phyloP scores from a whole-genome alignment of 2,888 invertebrate genomes.

The Diplazon laetatorius region DNA sequence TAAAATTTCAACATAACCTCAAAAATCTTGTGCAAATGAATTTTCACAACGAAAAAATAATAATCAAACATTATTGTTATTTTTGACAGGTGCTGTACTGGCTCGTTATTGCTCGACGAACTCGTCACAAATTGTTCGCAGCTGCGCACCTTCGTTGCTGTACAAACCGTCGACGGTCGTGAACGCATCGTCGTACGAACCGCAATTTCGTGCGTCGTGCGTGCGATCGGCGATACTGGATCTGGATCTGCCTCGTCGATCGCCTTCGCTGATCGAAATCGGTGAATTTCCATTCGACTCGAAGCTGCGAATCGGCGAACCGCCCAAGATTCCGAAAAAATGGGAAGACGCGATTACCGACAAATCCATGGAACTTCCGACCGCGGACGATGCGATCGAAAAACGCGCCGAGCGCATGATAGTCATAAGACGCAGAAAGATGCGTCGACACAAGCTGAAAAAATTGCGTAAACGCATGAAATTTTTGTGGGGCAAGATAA shows the following conservation, averaged over 20 bases:
- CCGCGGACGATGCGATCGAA: conserved; percentile 83
- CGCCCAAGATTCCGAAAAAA: conserved; percentile 62
- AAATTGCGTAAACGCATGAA: conserved; percentile 92
- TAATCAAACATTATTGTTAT: not conserved
- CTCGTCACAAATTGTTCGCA: conserved; percentile 1
- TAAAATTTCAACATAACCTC: conserved; percentile 4
- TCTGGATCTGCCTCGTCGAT: conserved; percentile 67
- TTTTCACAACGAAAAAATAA: no score
- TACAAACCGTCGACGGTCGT: conserved; percentile 26
- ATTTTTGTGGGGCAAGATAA: conserved; percentile 88
- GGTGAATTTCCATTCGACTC: conserved; percentile 69
- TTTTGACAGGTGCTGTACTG: conserved; percentile 35
- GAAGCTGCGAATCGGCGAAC: conserved; percentile 74
- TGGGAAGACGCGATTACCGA: conserved; percentile 81
- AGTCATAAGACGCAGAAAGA: conserved; percentile 91
- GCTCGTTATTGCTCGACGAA: conserved; percentile 55
- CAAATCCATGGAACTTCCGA: conserved; percentile 84
- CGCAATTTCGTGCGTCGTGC: conserved; percentile 62
- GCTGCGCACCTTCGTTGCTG: not conserved
- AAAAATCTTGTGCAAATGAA: not conserved
- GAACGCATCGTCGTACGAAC: conserved; percentile 54
- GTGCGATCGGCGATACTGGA: conserved; percentile 70
- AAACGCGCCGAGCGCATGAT: conserved; percentile 90
- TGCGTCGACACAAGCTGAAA: conserved; percentile 93
- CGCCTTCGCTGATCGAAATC: conserved; percentile 36